Percentiles rank a stretch among this genome's conserved stretches.
These are phyloP conservation scores for Psococerastis gibbosa DNA, from an alignment of 2,888 invertebrate species.

Conservation along the genomic window DNA sequence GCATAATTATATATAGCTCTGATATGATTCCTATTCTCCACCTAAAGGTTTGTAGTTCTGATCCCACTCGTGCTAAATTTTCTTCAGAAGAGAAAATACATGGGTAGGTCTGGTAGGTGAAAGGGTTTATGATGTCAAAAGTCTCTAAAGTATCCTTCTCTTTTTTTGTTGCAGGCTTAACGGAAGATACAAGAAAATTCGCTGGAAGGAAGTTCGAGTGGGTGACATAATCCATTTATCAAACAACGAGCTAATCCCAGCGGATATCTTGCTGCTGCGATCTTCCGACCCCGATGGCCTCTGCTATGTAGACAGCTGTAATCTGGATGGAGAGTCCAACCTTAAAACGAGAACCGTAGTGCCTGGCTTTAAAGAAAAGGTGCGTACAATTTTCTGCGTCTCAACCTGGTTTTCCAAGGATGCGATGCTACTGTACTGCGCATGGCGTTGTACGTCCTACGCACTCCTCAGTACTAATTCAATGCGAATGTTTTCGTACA, in stretches of 20 bases:
- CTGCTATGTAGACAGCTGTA: slow-evolving; percentile 90
- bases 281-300: slow-evolving; percentile 76
- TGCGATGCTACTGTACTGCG: too few species aligned
- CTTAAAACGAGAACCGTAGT: slow-evolving; percentile 79
- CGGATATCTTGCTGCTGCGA: slow-evolving; percentile 76
- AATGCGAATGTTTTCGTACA: neutral
- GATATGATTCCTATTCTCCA: too few species aligned
- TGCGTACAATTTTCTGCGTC: slow-evolving; percentile 21
- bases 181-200: slow-evolving; percentile 63
- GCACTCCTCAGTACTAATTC: slow-evolving; percentile 2
- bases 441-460: too few species aligned
- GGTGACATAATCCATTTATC: slow-evolving; percentile 91
- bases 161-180: too few species aligned
- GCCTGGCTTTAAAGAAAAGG: slow-evolving; percentile 54
- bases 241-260: slow-evolving; percentile 91
- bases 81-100: too few species aligned
- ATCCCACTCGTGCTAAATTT: too few species aligned
- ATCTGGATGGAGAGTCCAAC: slow-evolving; percentile 92
- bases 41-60: too few species aligned
- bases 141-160: too few species aligned
- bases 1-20: too few species aligned
- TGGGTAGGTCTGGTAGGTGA: too few species aligned
- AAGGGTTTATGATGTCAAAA: too few species aligned
- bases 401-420: too few species aligned
- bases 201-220: slow-evolving; percentile 81